Base-by-base conservation (phyloP, 2,113 vertebrate genomes). In the Pungitius pungitius region DNA sequence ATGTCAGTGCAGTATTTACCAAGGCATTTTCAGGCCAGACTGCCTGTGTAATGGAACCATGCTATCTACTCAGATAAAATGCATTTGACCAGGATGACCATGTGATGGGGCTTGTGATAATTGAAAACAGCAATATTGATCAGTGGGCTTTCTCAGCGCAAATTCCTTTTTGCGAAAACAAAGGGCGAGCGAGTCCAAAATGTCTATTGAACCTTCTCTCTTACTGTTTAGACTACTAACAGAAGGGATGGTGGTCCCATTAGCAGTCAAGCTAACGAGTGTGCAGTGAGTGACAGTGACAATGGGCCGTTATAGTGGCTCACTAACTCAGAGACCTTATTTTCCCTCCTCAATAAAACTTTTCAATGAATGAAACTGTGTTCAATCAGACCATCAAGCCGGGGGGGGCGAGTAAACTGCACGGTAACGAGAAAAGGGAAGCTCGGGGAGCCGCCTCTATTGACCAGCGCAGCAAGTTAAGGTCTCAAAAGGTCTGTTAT, bases 171-270 rank as follows among this genome's bases (percentile, higher is more conserved):
- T 71, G 27, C 10, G 8, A 37, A 51, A 55, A 56, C 1, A 5
- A 3, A 20, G 15, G 56, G 39, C 15, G 15, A 35, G 20, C 1
- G 17, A 43, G 35, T 65, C 45, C 11, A 42, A 10, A 60, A 62
- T 3, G 27, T 75, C 26, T 59, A 69, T 51, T 80, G 42, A 52
- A 62, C 57, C 13, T 56, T 33, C 13, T 62, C 35, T 54, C 30
- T 68, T 18, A 1, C 17, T 43, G 39, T 52, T 15, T 49, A 27
- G 26, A 47, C 35, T 35, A 20, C 13, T 55, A 20, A 20, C 30
- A 40, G 10, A 20, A n/a, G 14, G 4, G 52, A 18, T n/a, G 5
- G 6, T n/a, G 54, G 54, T 43, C 18, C 40, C 13, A 58, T 47
- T 35, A 58, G 13, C 49, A 18, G 9, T 14, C 24, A 4, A 54